These are phyloP conservation scores for Sander vitreus DNA, from an alignment of 2,113 vertebrate genomes.

Conservation along the genomic window DNA sequence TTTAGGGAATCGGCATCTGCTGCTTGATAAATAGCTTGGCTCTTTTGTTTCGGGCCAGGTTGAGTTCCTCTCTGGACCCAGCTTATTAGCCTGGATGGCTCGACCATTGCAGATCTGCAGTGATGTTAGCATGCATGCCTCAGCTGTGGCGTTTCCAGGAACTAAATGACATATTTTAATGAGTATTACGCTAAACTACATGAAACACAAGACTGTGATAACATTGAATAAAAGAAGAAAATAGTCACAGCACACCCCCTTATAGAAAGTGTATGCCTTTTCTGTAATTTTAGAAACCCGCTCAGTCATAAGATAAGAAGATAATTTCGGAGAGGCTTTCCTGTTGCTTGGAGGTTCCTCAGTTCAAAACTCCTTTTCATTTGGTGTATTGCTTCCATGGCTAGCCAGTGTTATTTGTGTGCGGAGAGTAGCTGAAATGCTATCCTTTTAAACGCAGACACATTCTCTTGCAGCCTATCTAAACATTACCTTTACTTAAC, in stretches of 20 bases:
- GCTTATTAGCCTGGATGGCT: conserved; percentile 64
- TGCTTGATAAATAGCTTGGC: conserved; percentile 84
- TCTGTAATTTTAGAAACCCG: conserved; percentile 32
- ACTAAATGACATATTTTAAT: conserved; percentile 7
- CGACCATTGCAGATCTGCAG: conserved; percentile 52
- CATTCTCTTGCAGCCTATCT: conserved; percentile 59
- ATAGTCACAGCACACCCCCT: background rate
- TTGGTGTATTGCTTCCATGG: conserved; percentile 68
- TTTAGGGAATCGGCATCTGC: conserved; percentile 86
- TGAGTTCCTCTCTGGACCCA: conserved; percentile 77
- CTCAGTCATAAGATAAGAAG: conserved; percentile 35
- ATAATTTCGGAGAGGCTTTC: conserved; percentile 62
- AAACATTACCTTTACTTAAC: conserved; percentile 74
- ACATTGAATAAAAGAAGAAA: conserved; percentile 7
- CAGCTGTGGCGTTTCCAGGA: background rate
- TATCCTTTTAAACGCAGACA: conserved; percentile 66
- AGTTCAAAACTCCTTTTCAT: conserved; percentile 69
- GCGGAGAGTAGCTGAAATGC: conserved; percentile 66
- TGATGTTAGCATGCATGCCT: conserved; percentile 19
- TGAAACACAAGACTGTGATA: conserved; percentile 16
- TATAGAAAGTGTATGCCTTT: conserved; percentile 21
- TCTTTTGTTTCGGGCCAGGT: conserved; percentile 84
- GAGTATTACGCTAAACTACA: background rate
- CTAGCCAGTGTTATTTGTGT: conserved; percentile 64
- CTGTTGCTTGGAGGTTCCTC: conserved; percentile 67